Conservation (phyloP, 1,140 invertebrate species). For the Vollenhovia emeryi region DNA sequence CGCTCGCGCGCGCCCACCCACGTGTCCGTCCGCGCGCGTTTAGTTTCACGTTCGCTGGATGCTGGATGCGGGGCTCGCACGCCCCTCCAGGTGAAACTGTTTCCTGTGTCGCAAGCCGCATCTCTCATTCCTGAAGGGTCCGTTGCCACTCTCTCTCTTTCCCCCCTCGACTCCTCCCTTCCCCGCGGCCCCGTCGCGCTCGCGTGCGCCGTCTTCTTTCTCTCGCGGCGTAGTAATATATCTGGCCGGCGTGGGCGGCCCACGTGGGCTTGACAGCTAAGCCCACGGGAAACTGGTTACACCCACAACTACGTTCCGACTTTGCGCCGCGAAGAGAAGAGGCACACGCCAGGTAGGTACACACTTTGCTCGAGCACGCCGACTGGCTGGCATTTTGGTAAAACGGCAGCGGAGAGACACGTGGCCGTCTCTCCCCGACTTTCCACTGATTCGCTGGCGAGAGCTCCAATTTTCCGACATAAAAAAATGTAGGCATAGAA, state of each 20-base stretch:
- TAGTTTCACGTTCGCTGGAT: background rate
- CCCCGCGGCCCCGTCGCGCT: background rate
- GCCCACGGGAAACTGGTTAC: slow-evolving; percentile 83
- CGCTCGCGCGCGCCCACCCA: slow-evolving; percentile 75
- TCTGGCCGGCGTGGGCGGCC: slow-evolving; percentile 80
- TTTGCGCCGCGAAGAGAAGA: slow-evolving; percentile 59
- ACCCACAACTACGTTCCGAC: slow-evolving; percentile 76
- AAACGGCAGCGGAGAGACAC: slow-evolving; percentile 25
- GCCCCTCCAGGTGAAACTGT: slow-evolving; percentile 78
- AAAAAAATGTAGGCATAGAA: background rate
- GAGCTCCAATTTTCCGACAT: background rate
- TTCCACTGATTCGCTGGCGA: background rate
- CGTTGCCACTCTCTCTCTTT: slow-evolving; percentile 44
- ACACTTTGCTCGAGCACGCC: slow-evolving; percentile 28
- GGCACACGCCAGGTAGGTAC: slow-evolving; percentile 70
- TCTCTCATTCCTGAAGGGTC: slow-evolving; percentile 73
- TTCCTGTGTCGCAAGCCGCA: slow-evolving; percentile 81
- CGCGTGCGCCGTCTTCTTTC: slow-evolving; percentile 65
- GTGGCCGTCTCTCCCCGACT: background rate
- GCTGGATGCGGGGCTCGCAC: slow-evolving; percentile 64
- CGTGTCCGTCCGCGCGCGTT: slow-evolving; percentile 42
- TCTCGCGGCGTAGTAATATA: slow-evolving; percentile 70
- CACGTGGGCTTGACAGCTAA: slow-evolving; percentile 85
- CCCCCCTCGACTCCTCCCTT: background rate
- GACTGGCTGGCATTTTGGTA: slow-evolving; percentile 12